These are phyloP conservation scores for Synergus itoensis DNA, from an alignment of 2,888 invertebrate species.

Conservation along the genomic window DNA sequence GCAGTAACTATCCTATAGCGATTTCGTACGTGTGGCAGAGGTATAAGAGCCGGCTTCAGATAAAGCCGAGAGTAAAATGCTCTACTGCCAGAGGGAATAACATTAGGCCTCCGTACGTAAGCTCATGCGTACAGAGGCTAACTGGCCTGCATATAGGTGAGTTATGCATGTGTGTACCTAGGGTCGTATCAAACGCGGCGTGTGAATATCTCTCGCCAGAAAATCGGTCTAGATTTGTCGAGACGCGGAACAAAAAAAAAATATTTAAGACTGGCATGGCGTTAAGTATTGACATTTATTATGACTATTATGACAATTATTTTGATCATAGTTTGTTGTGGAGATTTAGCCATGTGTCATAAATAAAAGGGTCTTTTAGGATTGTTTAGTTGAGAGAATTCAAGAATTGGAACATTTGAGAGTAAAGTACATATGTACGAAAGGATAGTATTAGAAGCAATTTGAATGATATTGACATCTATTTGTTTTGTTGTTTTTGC, in stretches of 20 bases:
- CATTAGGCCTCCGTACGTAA: slow-evolving; percentile 44
- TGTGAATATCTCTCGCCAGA: neutral
- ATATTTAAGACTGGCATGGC: neutral
- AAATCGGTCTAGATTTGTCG: slow-evolving; percentile 13
- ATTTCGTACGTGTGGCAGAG: slow-evolving; percentile 17
- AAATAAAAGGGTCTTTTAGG: neutral
- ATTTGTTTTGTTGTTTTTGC: neutral
- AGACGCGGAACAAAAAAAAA: neutral
- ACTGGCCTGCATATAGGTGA: slow-evolving; percentile 35
- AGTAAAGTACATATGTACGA: neutral
- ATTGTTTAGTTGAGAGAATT: neutral
- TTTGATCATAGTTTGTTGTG: neutral
- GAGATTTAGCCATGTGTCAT: neutral
- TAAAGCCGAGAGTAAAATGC: slow-evolving; percentile 42
- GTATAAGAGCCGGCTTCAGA: slow-evolving; percentile 38
- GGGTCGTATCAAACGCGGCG: slow-evolving; percentile 1
- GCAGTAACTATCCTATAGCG: slow-evolving; percentile 36
- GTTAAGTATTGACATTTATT: neutral
- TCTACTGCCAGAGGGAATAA: slow-evolving; percentile 50
- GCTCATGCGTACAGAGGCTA: slow-evolving; percentile 37
- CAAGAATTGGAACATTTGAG: neutral
- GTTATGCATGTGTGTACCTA: slow-evolving; percentile 26
- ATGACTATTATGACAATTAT: neutral
- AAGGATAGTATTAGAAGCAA: neutral
- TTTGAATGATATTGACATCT: neutral